Evolutionary conservation across 2,888 invertebrate species (phyloP).

Genomic region (Stenichneumon culpator): DNA sequence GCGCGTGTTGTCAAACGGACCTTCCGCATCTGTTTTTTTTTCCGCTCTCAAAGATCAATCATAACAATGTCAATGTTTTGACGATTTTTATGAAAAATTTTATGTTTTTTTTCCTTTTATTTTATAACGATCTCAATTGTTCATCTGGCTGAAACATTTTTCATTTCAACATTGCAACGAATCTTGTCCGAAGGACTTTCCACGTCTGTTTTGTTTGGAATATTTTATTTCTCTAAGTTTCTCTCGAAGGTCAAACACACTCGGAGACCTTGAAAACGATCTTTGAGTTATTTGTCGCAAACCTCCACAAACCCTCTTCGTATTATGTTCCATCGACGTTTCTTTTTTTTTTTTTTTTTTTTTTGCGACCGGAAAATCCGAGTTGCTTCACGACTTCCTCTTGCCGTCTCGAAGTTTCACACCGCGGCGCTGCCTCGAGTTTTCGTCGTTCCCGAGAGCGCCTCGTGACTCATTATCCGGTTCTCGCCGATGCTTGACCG

Average conservation of each 20-base stretch:
- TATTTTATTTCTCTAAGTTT: not conserved
- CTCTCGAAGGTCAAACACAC: not conserved
- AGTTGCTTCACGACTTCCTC: slow-evolving; percentile 4
- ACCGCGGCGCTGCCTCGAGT: not conserved
- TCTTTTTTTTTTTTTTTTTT: slow-evolving; percentile 4
- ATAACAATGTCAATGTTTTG: too few species aligned
- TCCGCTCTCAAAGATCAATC: too few species aligned
- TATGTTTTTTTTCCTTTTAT: too few species aligned
- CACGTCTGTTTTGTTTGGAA: not conserved
- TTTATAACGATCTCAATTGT: too few species aligned
- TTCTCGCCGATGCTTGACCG: slow-evolving; percentile 75
- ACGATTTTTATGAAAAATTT: too few species aligned
- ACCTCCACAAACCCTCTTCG: not conserved
- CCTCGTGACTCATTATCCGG: slow-evolving; percentile 75
- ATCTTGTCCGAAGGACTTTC: too few species aligned
- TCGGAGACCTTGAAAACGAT: not conserved
- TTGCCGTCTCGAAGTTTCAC: not conserved
- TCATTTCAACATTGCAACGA: too few species aligned
- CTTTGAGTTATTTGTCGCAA: not conserved
- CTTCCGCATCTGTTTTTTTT: too few species aligned
- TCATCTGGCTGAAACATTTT: too few species aligned
- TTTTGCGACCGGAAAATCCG: not conserved
- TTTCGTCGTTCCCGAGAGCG: slow-evolving; percentile 1
- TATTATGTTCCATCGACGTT: not conserved
- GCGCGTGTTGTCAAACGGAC: too few species aligned